phyloP scores from a whole-genome alignment of 1,140 invertebrate genomes.

The Listronotus bonariensis region DNA sequence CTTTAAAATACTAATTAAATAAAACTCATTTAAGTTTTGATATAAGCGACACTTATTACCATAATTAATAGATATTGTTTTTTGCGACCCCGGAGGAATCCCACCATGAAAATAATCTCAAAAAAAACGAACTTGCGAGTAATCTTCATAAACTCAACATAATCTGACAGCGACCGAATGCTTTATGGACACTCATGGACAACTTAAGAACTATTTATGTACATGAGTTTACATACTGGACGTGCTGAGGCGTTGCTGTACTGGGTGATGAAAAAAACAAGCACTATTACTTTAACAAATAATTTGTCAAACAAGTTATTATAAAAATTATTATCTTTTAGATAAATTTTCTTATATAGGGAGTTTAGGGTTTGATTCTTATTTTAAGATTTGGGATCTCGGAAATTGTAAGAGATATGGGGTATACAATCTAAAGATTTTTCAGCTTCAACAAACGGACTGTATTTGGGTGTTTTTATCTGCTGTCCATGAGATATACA shows the following conservation, averaged over 20 bases:
- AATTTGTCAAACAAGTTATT: too few relatives aligned
- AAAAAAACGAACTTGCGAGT: not conserved
- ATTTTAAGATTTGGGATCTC: too few relatives aligned
- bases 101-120: not conserved
- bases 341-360: too few relatives aligned
- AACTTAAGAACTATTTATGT: conserved; percentile 6
- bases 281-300: too few relatives aligned
- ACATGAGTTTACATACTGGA: conserved; percentile 1
- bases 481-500: too few relatives aligned
- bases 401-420: too few relatives aligned
- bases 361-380: too few relatives aligned
- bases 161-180: conserved; percentile 17
- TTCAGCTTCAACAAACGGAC: too few relatives aligned
- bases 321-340: too few relatives aligned
- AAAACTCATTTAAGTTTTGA: not conserved
- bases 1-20: too few relatives aligned
- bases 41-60: not conserved
- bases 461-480: too few relatives aligned
- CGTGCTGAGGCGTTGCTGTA: not conserved
- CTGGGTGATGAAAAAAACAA: not conserved
- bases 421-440: too few relatives aligned
- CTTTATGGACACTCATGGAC: conserved; percentile 11
- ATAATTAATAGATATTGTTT: conserved; percentile 5
- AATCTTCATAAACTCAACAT: conserved; percentile 19
- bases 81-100: not conserved